A percentile compares a stretch with the other conserved stretches of the same genome.
phyloP scores from a whole-genome alignment of 30 jellyfish, hydroid and myxozoan species.

The Cassiopea xamachana region DNA sequence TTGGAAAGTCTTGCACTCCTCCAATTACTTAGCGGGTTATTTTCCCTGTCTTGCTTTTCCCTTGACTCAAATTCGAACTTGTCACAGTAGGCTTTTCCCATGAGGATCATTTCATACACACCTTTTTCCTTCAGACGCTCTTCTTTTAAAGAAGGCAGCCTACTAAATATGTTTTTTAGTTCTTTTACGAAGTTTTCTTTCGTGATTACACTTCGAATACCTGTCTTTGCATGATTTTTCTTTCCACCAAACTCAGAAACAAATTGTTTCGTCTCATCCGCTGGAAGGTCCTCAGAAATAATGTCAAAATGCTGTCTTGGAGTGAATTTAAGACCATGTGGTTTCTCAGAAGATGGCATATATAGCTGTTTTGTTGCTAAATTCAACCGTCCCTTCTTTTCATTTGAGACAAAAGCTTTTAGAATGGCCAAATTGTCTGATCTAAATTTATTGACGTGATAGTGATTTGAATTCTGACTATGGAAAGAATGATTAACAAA shows the following conservation, averaged over 20 bases:
- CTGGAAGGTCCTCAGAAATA: not conserved
- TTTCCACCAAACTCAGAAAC: not conserved
- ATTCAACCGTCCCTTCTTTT: not conserved
- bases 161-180: not conserved
- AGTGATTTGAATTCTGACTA: not conserved
- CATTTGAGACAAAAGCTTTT: not conserved
- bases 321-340: not conserved
- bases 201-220: not conserved
- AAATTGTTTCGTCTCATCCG: not conserved
- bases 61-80: not conserved
- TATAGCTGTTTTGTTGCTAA: not conserved
- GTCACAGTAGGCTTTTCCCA: slow-evolving; percentile 9
- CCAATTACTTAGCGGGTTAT: too few relatives aligned
- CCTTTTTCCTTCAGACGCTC: not conserved
- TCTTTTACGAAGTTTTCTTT: slow-evolving; percentile 2
- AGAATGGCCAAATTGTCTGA: not conserved
- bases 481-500: too few relatives aligned
- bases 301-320: slow-evolving; percentile 2
- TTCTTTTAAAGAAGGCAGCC: not conserved
- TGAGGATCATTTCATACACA: not conserved
- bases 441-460: not conserved
- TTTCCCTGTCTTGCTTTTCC: too few relatives aligned
- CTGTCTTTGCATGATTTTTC: not conserved
- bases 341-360: not conserved
- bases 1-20: too few relatives aligned